phyloP scores from a whole-genome alignment of 2,888 invertebrate genomes.

The Rhamnusium bicolor region DNA sequence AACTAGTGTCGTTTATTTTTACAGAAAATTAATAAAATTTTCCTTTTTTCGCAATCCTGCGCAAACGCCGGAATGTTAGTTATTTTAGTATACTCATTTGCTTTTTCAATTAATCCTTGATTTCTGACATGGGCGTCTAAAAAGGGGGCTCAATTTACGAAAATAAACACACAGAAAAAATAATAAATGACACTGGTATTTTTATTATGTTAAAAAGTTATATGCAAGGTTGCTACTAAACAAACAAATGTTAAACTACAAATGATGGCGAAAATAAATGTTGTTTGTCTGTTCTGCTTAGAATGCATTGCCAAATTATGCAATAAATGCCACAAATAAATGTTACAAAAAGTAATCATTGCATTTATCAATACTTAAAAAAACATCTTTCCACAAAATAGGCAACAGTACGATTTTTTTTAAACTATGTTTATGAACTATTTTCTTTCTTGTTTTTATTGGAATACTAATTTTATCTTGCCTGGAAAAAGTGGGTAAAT shows the following conservation, averaged over 20 bases:
- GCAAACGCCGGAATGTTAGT: neutral
- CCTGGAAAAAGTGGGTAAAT: no score
- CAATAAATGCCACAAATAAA: neutral
- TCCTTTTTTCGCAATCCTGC: neutral
- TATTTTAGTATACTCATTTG: constrained; percentile 1
- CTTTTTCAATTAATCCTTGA: constrained; percentile 3
- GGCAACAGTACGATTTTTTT: no score
- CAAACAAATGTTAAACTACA: neutral
- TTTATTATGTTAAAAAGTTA: constrained; percentile 3
- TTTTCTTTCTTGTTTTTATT: no score
- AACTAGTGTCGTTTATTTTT: constrained; percentile 32
- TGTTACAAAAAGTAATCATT: no score
- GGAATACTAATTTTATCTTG: no score
- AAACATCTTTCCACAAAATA: no score
- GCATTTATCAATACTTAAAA: no score
- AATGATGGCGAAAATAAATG: neutral
- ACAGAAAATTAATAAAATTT: constrained; percentile 24
- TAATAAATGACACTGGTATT: neutral
- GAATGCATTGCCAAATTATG: neutral
- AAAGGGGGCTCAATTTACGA: neutral
- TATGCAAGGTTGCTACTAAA: neutral
- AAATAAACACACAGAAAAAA: constrained; percentile 12
- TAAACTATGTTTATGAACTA: no score
- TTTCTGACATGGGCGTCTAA: neutral
- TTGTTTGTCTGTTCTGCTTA: neutral